Conservation (phyloP, 1,140 invertebrate species). For the Meloidogyne chitwoodi region DNA sequence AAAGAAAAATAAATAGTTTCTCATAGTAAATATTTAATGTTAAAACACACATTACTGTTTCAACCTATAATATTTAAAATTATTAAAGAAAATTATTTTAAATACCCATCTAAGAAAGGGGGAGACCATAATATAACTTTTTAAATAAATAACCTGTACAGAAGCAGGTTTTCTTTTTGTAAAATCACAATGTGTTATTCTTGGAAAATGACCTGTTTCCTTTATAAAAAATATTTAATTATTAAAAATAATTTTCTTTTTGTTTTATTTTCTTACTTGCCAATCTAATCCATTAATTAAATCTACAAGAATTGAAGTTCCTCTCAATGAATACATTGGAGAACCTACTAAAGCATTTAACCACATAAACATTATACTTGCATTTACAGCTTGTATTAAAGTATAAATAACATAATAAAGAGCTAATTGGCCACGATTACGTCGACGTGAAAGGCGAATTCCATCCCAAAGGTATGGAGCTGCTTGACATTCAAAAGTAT, state of each 20-base stretch:
- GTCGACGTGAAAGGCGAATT: constrained; percentile 43
- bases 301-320: constrained; percentile 46
- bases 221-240: constrained; percentile 11
- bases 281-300: constrained; percentile 48
- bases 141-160: constrained; percentile 24
- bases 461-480: constrained; percentile 58
- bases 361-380: constrained; percentile 50
- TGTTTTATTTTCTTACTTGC: constrained; percentile 36
- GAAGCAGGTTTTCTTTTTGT: constrained; percentile 41
- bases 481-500: constrained; percentile 49
- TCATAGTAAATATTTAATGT: constrained; percentile 62
- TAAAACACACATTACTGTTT: constrained; percentile 62
- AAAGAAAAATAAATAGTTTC: constrained; percentile 61
- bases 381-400: constrained; percentile 48
- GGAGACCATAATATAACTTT: no score
- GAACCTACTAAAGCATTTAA: constrained; percentile 53
- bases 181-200: constrained; percentile 59
- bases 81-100: neutral
- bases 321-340: constrained; percentile 48
- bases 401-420: constrained; percentile 52
- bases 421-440: constrained; percentile 43
- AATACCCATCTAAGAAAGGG: neutral
- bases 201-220: constrained; percentile 57
- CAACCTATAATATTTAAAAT: constrained; percentile 14
- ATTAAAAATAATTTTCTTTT: neutral